Evolutionary conservation across 2,888 invertebrate species (phyloP).

Genomic region (Megalurothrips usitatus): DNA sequence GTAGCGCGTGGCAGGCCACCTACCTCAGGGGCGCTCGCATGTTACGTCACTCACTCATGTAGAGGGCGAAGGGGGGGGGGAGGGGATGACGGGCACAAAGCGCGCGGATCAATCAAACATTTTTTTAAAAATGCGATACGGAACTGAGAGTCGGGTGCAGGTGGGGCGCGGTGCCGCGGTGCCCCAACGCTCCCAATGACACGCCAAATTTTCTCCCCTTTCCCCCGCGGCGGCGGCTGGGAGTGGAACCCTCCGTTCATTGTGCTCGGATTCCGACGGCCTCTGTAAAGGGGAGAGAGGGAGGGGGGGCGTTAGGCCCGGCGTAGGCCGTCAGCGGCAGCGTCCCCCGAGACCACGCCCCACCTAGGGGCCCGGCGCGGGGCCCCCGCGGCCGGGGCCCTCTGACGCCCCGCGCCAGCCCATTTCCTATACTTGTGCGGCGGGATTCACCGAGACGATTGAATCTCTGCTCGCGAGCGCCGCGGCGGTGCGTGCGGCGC

Average conservation of each 20-base stretch:
- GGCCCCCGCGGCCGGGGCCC: neutral
- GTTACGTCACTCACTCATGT: too few species aligned
- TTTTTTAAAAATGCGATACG: too few species aligned
- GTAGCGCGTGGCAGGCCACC: too few species aligned
- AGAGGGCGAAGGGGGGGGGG: too few species aligned
- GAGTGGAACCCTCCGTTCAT: neutral
- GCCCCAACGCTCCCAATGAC: neutral
- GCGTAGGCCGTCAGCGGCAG: neutral
- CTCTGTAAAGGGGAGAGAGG: too few species aligned
- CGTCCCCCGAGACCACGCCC: neutral
- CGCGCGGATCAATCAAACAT: too few species aligned
- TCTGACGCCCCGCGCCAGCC: neutral
- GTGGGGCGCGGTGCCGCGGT: too few species aligned
- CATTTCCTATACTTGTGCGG: slow-evolving; percentile 11
- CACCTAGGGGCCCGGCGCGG: neutral
- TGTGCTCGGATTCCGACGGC: too few species aligned
- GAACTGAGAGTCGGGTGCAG: too few species aligned
- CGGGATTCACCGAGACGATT: slow-evolving; percentile 9
- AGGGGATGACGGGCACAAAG: too few species aligned
- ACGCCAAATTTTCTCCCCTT: slow-evolving; percentile 8
- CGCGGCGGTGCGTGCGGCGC: neutral
- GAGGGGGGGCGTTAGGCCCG: too few species aligned
- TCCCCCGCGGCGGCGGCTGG: neutral
- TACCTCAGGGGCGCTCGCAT: too few species aligned
- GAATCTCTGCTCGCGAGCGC: neutral